phyloP scores from a whole-genome alignment of 2,797 vertebrate genomes.

The Chaenodraco wilsoni region DNA sequence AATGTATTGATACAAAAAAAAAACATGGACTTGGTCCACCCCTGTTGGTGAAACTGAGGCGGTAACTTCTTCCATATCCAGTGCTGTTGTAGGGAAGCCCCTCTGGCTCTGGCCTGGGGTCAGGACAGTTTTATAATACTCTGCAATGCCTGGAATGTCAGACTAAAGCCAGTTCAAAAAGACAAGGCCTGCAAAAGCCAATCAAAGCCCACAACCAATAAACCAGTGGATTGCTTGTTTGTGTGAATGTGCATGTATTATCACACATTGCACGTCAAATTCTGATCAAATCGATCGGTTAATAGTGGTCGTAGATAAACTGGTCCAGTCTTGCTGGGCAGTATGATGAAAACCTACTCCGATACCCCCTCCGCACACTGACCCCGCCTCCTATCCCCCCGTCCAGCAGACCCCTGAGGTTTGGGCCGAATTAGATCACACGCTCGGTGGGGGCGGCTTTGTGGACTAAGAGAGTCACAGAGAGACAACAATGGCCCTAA shows the following conservation, averaged over 20 bases:
- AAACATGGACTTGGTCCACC: neutral
- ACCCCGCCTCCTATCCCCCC: constrained; percentile 27
- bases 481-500: constrained; percentile 76
- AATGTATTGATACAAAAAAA: neutral
- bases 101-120: constrained; percentile 55
- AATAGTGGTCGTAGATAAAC: constrained; percentile 15
- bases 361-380: constrained; percentile 4
- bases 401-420: constrained; percentile 74
- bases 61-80: constrained; percentile 26
- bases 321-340: constrained; percentile 15
- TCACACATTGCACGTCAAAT: constrained; percentile 37
- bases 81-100: constrained; percentile 48
- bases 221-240: constrained; percentile 59
- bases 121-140: constrained; percentile 79
- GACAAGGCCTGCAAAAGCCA: constrained; percentile 56
- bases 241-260: constrained; percentile 43
- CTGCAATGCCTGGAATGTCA: constrained; percentile 81
- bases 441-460: constrained; percentile 78
- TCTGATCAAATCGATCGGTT: constrained; percentile 16
- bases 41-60: constrained; percentile 13
- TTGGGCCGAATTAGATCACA: constrained; percentile 80
- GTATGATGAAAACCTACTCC: constrained; percentile 42
- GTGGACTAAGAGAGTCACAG: constrained; percentile 73
- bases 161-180: constrained; percentile 73
- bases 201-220: constrained; percentile 54